Conservation (phyloP, 2,888 invertebrate genomes). For the Netelia inedita region DNA sequence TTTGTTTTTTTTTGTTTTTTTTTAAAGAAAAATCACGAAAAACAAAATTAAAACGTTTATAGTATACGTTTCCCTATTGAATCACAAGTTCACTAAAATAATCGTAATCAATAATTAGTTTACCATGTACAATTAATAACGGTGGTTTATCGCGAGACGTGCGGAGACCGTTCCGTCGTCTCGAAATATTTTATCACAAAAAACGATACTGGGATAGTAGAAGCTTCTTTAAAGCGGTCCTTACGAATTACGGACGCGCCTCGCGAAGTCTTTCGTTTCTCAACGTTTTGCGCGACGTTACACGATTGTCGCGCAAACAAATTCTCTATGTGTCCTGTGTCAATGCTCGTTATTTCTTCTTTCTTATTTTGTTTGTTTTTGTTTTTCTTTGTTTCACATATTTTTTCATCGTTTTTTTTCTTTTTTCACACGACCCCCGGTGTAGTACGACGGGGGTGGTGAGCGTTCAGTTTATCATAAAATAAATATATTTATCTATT, state of each 20-base stretch:
- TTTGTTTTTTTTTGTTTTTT: too few relatives aligned
- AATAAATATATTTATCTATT: slow-evolving; percentile 68
- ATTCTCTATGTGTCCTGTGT: slow-evolving; percentile 20
- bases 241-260: slow-evolving; percentile 22
- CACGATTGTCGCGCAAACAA: slow-evolving; percentile 38
- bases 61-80: slow-evolving; percentile 80
- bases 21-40: slow-evolving; percentile 39
- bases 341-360: slow-evolving; percentile 29
- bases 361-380: slow-evolving; percentile 13
- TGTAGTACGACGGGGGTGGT: slow-evolving; percentile 67
- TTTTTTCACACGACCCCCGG: slow-evolving; percentile 60
- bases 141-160: slow-evolving; percentile 58
- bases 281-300: slow-evolving; percentile 13
- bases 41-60: slow-evolving; percentile 63
- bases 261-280: slow-evolving; percentile 23
- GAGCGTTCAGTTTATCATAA: slow-evolving; percentile 68
- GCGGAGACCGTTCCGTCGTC: slow-evolving; percentile 21
- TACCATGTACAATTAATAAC: slow-evolving; percentile 46
- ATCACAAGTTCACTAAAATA: slow-evolving; percentile 79
- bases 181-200: slow-evolving; percentile 74
- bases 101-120: slow-evolving; percentile 58
- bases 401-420: slow-evolving; percentile 39
- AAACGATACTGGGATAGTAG: slow-evolving; percentile 77
- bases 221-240: slow-evolving; percentile 13
- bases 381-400: slow-evolving; percentile 6